Percentiles rank a stretch among this genome's conserved stretches.
Conservation (phyloP, 2,113 vertebrate species). For the Lampris incognitus region DNA sequence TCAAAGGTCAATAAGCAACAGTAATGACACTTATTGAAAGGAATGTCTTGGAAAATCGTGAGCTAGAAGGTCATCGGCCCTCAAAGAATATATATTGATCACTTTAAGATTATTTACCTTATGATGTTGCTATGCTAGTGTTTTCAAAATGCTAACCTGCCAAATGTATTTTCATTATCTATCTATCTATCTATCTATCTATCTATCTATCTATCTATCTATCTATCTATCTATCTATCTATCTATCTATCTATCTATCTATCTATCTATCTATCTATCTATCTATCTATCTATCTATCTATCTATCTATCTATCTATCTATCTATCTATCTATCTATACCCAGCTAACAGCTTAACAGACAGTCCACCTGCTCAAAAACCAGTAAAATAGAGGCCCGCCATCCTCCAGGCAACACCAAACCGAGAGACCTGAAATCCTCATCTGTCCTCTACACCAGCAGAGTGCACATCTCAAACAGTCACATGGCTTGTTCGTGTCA, state of each 20-base stretch:
- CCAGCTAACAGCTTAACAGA: slow-evolving; percentile 10
- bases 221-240: too few species aligned
- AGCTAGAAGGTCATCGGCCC: slow-evolving; percentile 27
- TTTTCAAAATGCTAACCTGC: too few species aligned
- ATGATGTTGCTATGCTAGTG: too few species aligned
- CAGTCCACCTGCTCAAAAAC: slow-evolving; percentile 39
- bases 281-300: too few species aligned
- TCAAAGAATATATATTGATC: slow-evolving; percentile 17
- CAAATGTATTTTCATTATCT: too few species aligned
- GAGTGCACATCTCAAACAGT: slow-evolving; percentile 35
- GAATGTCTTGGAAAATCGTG: slow-evolving; percentile 44
- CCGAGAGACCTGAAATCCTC: slow-evolving; percentile 58
- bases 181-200: too few species aligned
- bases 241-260: too few species aligned
- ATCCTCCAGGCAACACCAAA: slow-evolving; percentile 35
- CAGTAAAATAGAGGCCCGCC: slow-evolving; percentile 29
- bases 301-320: too few species aligned
- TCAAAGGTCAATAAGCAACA: too few species aligned
- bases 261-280: too few species aligned
- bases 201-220: too few species aligned
- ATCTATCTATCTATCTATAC: not conserved
- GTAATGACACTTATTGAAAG: slow-evolving; percentile 3
- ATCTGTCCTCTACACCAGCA: slow-evolving; percentile 38
- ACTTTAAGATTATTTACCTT: too few species aligned
- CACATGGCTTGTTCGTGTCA: slow-evolving; percentile 31